Conservation (phyloP, 2,888 invertebrate genomes). For the Aromia moschata region DNA sequence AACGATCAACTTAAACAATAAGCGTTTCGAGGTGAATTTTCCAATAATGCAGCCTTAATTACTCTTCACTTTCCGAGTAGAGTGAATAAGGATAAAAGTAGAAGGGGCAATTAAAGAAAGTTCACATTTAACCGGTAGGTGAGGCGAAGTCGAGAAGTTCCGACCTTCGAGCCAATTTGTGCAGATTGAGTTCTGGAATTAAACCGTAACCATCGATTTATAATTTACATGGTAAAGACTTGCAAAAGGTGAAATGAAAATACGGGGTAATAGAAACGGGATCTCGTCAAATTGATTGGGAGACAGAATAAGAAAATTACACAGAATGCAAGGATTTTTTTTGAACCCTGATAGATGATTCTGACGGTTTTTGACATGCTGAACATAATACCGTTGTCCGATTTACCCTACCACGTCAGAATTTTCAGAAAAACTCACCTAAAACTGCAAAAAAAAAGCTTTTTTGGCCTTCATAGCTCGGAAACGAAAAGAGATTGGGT, state of each 20-base stretch:
- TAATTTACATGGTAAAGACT: conserved; percentile 29
- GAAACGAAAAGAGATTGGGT: too few species aligned
- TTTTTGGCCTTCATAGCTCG: too few species aligned
- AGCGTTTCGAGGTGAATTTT: background rate
- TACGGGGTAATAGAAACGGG: conserved; percentile 8
- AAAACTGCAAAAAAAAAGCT: too few species aligned
- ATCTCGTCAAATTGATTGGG: background rate
- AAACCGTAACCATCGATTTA: conserved; percentile 31
- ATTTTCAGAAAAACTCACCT: too few species aligned
- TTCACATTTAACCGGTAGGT: conserved; percentile 21
- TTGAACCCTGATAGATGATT: too few species aligned
- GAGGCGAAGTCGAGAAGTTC: conserved; percentile 26
- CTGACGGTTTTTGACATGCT: too few species aligned
- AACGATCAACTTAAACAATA: too few species aligned
- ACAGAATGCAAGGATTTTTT: too few species aligned
- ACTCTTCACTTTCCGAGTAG: conserved; percentile 5
- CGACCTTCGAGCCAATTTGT: conserved; percentile 29
- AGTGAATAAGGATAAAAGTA: conserved; percentile 28
- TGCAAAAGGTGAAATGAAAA: conserved; percentile 27
- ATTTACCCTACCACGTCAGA: too few species aligned
- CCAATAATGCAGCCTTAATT: conserved; percentile 15
- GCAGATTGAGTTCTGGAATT: conserved; percentile 32
- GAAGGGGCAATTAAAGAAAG: conserved; percentile 29
- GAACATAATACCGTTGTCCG: too few species aligned
- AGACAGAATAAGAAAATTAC: conserved; percentile 15